Evolutionary conservation across 2,797 vertebrate species (phyloP).

Genomic region (Chloroceryle amazona): DNA sequence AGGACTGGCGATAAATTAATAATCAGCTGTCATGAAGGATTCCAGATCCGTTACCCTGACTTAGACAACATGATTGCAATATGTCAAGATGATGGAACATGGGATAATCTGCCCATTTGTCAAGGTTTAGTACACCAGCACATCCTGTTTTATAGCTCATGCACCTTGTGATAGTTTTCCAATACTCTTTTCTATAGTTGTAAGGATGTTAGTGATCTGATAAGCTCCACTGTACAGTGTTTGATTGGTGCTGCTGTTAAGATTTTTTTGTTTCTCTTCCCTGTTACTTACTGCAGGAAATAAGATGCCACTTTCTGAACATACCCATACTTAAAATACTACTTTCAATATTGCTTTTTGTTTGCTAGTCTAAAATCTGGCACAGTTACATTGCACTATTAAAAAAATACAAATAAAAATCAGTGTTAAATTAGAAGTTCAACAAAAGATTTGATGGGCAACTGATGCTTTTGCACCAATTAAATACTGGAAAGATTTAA

Average conservation of each 20-base stretch:
- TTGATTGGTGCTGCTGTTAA: not conserved
- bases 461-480: not conserved
- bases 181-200: not conserved
- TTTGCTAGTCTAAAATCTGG: not conserved
- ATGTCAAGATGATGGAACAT: slow-evolving; percentile 85
- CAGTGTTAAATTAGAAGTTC: not conserved
- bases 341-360: not conserved
- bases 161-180: slow-evolving; percentile 28
- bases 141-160: slow-evolving; percentile 50
- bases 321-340: not conserved
- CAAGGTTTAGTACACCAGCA: slow-evolving; percentile 82
- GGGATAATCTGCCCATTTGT: slow-evolving; percentile 89
- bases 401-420: not conserved
- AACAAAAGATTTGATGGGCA: not conserved
- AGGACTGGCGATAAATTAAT: slow-evolving; percentile 85
- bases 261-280: not conserved
- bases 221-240: not conserved
- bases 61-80: slow-evolving; percentile 85
- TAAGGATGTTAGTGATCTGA: not conserved
- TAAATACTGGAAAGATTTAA: not conserved
- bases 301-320: not conserved
- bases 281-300: not conserved
- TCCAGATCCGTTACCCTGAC: slow-evolving; percentile 88
- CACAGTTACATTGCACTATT: not conserved
- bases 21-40: slow-evolving; percentile 87